Evolutionary conservation across 2,888 invertebrate species (phyloP).

Genomic region (Eilema caniola): DNA sequence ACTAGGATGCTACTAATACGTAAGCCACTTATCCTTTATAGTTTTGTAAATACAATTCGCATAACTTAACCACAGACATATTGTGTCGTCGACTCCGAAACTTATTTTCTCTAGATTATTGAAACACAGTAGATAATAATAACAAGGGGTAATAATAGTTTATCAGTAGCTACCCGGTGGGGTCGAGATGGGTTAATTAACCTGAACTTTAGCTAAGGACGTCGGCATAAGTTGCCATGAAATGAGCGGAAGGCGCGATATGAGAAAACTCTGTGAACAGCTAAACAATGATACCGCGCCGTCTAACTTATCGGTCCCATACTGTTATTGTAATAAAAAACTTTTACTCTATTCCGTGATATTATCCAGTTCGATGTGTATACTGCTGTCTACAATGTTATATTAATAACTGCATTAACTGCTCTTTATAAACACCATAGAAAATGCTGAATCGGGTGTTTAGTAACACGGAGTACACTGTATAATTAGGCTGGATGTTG

Average conservation of each 20-base stretch:
- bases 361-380: constrained; percentile 41
- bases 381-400: not conserved
- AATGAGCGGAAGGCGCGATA: constrained; percentile 68
- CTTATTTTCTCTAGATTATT: constrained; percentile 1
- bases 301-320: constrained; percentile 64
- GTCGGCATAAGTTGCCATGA: constrained; percentile 60
- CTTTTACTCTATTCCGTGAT: constrained; percentile 56
- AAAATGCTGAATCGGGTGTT: not conserved
- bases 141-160: constrained; percentile 65
- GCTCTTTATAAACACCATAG: constrained; percentile 19
- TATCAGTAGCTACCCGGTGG: constrained; percentile 61
- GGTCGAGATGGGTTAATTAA: constrained; percentile 77
- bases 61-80: not conserved
- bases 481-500: not conserved
- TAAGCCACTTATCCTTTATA: not conserved
- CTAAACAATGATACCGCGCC: constrained; percentile 64
- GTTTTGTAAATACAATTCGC: not conserved
- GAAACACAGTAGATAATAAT: constrained; percentile 50
- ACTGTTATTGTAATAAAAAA: constrained; percentile 72
- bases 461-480: not conserved
- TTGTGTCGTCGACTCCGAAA: not conserved
- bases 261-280: constrained; percentile 72
- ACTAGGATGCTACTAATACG: not conserved
- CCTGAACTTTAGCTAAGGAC: constrained; percentile 68
- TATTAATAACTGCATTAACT: not conserved